Percentiles rank a stretch among this genome's conserved stretches.
These are phyloP conservation scores for Pegoplata infirma DNA, from an alignment of 2,888 invertebrate species.

Conservation along the genomic window DNA sequence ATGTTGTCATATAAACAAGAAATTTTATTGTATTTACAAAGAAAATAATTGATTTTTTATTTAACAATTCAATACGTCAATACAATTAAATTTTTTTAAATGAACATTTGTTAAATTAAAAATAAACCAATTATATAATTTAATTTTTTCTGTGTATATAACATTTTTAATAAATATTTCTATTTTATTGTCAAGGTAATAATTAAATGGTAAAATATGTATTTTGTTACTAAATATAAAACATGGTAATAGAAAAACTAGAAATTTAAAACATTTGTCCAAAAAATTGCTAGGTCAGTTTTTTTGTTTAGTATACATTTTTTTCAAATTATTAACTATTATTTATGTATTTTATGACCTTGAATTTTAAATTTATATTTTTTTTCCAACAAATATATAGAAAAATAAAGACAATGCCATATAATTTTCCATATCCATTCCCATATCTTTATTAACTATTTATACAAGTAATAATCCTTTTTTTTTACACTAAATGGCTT, in stretches of 20 bases:
- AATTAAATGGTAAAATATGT: neutral
- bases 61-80: too few species aligned
- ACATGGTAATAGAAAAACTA: neutral
- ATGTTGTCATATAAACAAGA: too few species aligned
- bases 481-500: slow-evolving; percentile 7
- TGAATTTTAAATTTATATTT: too few species aligned
- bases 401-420: slow-evolving; percentile 19
- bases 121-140: too few species aligned
- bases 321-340: neutral
- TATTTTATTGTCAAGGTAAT: slow-evolving; percentile 18
- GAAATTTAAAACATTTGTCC: neutral
- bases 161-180: neutral
- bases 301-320: slow-evolving; percentile 9
- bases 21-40: too few species aligned
- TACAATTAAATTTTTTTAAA: too few species aligned
- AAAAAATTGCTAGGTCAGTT: neutral
- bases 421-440: neutral
- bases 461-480: too few species aligned
- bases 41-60: too few species aligned
- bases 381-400: too few species aligned
- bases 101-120: too few species aligned
- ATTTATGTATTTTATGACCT: slow-evolving; percentile 2
- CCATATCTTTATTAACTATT: slow-evolving; percentile 28
- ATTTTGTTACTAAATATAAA: neutral
- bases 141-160: too few species aligned